Base-by-base conservation (phyloP, 1,140 invertebrate species). In the Alviniconcha marisindica region DNA sequence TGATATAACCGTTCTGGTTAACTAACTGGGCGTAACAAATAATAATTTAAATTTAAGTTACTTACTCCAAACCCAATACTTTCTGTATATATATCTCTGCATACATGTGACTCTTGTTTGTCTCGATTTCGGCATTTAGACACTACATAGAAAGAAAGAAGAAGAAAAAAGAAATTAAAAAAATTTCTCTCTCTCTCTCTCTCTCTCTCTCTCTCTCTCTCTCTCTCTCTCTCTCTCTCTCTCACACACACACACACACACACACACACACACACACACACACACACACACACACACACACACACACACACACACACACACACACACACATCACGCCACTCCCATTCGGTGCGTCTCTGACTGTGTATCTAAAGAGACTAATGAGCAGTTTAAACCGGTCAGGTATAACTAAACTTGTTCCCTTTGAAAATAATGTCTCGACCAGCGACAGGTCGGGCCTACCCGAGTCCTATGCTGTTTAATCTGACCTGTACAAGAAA, bases 131-230 rank as follows among this genome's bases (percentile, higher is more conserved):
- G 38, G 14, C 40, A n/a, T 28, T 40, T 44, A 48, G 31, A 33
- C n/a, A n/a, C n/a, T n/a, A n/a, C n/a, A n/a, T n/a, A n/a, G n/a
- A n/a, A n/a, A n/a, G n/a, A n/a, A n/a, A n/a, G n/a, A n/a, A n/a
- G n/a, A n/a, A n/a, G n/a, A n/a, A n/a, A n/a, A n/a, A n/a, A n/a
- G n/a, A n/a, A n/a, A n/a, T n/a, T 15, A 36, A n/a, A 14, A 5
- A 44, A 28, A 48, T 40, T 12, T 81, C 15, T n/a, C n/a, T n/a
- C n/a, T 81, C 63, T 73, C 38, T 73, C 21, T 73, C 24, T 81
- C 42, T 81, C 38, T 81, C 3, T 81, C 63, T 81, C 63, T 81
- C 69, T 73, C 38, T 81, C 42, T 48, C 80, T 81, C 60, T 66
- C 78, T 66, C 44, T 51, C 76, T 42, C 76, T 33, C 76, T 77